Evolutionary conservation across 2,888 invertebrate species (phyloP), one percentile per base, ranked within the genome.

Genomic region (Ormyrus thymus): DNA sequence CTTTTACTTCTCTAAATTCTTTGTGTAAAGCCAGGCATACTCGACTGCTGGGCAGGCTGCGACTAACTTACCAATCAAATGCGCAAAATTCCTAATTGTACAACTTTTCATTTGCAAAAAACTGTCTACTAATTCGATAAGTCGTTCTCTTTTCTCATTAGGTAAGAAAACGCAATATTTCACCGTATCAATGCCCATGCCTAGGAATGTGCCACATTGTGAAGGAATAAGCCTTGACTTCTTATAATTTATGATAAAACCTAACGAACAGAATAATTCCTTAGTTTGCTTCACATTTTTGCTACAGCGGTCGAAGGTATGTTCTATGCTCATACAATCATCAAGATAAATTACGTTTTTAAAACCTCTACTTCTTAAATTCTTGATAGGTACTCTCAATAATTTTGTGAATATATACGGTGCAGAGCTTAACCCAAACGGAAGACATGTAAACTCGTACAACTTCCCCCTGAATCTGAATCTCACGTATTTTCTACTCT

Each of bases 1-100:
- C 15, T 66, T 73, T 46, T 59, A 61, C 48, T 51, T 65, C 11
- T 77, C 61, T 59, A 77, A 59, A 8, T 6, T 58, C 15, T 80
- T 74, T 6, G 62, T 65, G 53, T 78, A 77, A 15, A 77, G 15
- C 62, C 64, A 69, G 29, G 76, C 65, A 66, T 75, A 74, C 43
- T 53, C 71, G 0, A 74, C 48, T 56, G 61, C 64, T 53, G 66
- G 58, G 43, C 77, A 71, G 13, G 58, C 6, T 48, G 74, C 48
- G 5, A 78, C 68, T 6, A 78, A 51, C 7, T 11, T 55, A n/a
- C 69, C 64, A 10, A 75, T 75, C 8, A 75, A 43, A n/a, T 75
- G 45, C 11, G 75, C 75, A 15, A 66, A 13, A 9, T 75, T 55
- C 46, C 13, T 43, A 58, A 75, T 66, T 10, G 46, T 59, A n/a